A percentile compares a stretch with the other conserved stretches of the same genome.
These are phyloP conservation scores for Bombus consobrinus DNA, from an alignment of 1,140 invertebrate genomes.

Conservation along the genomic window DNA sequence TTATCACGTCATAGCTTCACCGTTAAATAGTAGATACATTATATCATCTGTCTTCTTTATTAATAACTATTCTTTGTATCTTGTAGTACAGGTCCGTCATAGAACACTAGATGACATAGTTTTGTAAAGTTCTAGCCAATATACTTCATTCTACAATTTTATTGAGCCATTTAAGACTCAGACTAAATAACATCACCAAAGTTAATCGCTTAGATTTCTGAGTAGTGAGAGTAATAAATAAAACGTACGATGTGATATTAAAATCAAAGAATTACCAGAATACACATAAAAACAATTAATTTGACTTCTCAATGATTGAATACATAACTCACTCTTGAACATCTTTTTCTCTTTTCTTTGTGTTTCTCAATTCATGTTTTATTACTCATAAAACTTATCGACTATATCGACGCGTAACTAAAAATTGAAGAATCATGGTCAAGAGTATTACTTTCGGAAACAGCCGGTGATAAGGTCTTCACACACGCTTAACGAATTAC, in stretches of 20 bases:
- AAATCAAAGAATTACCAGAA: not conserved
- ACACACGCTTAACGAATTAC: not conserved
- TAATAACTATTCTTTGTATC: not conserved
- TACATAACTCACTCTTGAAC: no score
- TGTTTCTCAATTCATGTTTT: not conserved
- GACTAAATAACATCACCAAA: not conserved
- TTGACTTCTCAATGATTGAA: not conserved
- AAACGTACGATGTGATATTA: not conserved
- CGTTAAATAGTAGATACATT: not conserved
- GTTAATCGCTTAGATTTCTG: not conserved
- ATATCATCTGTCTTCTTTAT: no score
- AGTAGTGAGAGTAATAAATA: not conserved
- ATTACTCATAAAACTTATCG: no score
- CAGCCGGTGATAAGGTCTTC: not conserved
- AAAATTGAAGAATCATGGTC: not conserved
- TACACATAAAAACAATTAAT: not conserved
- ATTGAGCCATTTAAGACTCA: not conserved
- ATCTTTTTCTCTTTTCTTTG: not conserved
- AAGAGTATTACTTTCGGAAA: no score
- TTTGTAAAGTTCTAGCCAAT: not conserved
- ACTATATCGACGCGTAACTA: not conserved
- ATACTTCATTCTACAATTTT: not conserved
- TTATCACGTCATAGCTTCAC: not conserved
- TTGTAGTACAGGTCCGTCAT: not conserved
- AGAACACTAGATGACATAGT: not conserved